Conservation (phyloP, 2,113 vertebrate species). For the Oreochromis tanganicae region DNA sequence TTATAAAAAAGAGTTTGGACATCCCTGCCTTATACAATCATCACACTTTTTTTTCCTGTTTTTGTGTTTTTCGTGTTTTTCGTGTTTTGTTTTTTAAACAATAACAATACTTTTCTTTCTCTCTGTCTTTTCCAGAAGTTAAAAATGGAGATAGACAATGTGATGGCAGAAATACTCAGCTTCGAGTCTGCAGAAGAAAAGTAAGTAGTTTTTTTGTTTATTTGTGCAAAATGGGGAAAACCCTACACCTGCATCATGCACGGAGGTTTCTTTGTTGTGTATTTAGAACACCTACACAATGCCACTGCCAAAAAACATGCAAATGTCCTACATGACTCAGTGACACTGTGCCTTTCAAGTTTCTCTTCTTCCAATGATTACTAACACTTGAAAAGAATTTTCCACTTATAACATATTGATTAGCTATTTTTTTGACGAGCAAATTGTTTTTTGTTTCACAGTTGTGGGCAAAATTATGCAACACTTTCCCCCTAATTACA, state of each 20-base stretch:
- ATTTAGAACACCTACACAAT: not conserved
- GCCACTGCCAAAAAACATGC: not conserved
- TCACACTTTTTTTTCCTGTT: not conserved
- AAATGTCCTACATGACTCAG: not conserved
- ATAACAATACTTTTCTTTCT: not conserved
- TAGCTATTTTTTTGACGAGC: not conserved
- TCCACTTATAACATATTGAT: not conserved
- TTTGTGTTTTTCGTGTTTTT: fast-evolving
- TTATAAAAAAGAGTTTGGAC: not conserved
- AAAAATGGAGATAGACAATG: slow-evolving; percentile 83
- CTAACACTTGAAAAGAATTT: not conserved
- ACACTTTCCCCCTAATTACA: not conserved
- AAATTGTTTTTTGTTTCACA: not conserved
- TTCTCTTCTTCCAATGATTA: not conserved
- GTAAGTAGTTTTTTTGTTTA: slow-evolving; percentile 49
- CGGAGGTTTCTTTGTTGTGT: fast-evolving
- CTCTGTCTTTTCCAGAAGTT: slow-evolving; percentile 71
- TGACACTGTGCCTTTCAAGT: not conserved
- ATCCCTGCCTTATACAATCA: not conserved
- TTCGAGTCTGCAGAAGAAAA: slow-evolving; percentile 82
- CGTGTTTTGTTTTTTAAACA: fast-evolving
- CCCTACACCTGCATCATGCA: not conserved
- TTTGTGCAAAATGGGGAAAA: not conserved
- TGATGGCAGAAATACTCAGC: slow-evolving; percentile 83
- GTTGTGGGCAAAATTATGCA: not conserved